These are phyloP conservation scores for Halcyon badia DNA, from an alignment of 2,797 vertebrate species.

Conservation along the genomic window DNA sequence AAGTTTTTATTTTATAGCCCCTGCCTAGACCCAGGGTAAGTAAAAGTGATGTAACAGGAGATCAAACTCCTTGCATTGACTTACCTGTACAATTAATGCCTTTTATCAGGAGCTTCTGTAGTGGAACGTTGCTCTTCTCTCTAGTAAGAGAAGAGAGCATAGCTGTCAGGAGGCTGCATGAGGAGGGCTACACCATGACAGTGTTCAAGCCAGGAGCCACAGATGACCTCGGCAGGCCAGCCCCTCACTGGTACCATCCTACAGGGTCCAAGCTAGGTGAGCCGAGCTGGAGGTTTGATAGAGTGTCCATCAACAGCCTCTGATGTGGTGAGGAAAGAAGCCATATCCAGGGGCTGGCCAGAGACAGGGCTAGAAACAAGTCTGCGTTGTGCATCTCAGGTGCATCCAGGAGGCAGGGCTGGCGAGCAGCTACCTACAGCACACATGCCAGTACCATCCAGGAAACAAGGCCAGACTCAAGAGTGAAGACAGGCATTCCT, in stretches of 20 bases:
- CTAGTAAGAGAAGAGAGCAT: background rate
- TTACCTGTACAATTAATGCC: background rate
- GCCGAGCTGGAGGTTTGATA: background rate
- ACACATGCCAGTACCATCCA: background rate
- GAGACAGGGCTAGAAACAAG: background rate
- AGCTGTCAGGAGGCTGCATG: background rate
- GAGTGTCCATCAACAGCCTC: background rate
- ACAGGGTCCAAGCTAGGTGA: background rate
- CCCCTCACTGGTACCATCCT: background rate
- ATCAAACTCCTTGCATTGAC: background rate
- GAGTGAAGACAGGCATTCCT: fast-evolving
- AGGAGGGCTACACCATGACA: background rate
- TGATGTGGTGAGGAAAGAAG: background rate
- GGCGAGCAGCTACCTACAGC: background rate
- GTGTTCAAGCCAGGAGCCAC: background rate
- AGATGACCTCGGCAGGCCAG: background rate
- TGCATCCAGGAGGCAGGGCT: background rate
- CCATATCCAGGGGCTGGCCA: background rate
- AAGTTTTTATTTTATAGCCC: background rate
- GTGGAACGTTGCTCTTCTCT: background rate
- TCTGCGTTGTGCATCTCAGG: background rate
- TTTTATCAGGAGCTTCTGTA: background rate
- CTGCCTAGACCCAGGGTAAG: background rate
- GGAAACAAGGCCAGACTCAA: background rate
- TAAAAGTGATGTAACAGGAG: background rate